Conservation (phyloP, 1,140 invertebrate genomes). For the Colletes latitarsis region DNA sequence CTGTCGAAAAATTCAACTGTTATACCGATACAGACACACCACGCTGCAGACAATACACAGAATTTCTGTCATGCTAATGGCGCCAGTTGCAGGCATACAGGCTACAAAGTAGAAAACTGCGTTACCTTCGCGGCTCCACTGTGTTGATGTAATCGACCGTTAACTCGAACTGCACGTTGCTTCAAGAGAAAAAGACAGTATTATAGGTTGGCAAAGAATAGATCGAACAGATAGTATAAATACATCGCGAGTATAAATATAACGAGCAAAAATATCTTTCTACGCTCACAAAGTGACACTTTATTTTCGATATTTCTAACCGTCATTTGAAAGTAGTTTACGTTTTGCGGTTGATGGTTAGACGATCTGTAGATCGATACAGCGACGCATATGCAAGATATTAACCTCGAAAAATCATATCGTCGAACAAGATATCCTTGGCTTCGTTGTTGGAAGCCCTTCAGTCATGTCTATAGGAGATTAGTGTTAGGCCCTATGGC, state of each 20-base stretch:
- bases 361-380: neutral
- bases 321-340: neutral
- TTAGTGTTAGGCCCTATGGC: neutral
- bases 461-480: conserved; percentile 28
- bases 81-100: conserved; percentile 58
- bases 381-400: neutral
- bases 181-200: conserved; percentile 75
- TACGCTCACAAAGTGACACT: neutral
- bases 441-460: conserved; percentile 63
- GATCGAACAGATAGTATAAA: neutral
- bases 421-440: conserved; percentile 60
- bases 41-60: neutral
- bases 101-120: conserved; percentile 55
- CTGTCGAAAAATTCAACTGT: neutral
- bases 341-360: neutral
- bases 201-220: conserved; percentile 40
- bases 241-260: too few species aligned
- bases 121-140: conserved; percentile 79
- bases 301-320: neutral
- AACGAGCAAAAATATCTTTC: neutral
- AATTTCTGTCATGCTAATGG: conserved; percentile 54
- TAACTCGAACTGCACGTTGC: conserved; percentile 75
- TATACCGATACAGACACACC: neutral
- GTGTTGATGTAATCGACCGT: conserved; percentile 70
- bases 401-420: conserved; percentile 1